Base-by-base conservation (phyloP, 2,113 vertebrate genomes). In the Microcebus griseorufus region DNA sequence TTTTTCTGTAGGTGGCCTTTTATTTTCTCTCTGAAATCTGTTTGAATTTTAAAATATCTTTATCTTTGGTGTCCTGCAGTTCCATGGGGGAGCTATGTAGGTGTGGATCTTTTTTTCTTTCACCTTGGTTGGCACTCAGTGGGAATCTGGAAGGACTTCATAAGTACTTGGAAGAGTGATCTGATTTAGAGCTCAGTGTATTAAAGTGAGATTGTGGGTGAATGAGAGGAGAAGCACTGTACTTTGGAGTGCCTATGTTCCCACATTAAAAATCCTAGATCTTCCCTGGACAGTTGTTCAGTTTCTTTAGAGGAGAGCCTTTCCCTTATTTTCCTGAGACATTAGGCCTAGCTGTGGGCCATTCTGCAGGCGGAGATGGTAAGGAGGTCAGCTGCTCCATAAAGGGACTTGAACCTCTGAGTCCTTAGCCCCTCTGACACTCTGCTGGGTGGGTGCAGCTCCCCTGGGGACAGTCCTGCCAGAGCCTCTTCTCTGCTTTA, bases 191-290 rank as follows among this genome's bases (percentile, higher is more conserved):
- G 48, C 14, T 80, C 70, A 69, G 42, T 9, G 5, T 34, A 42
- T 6, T 69, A 32, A 23, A 29, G 6, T 75, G n/a, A 94, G 14
- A 75, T 14, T 83, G 22, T 42, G 27, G 18, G 20, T 64, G 4
- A 80, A 9, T 75, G 34, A 80, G 9, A 80, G 45, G 55, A 78
- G 23, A 93, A 94, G 18, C 7, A 11, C 18, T 72, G 53, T 42
- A 55, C 53, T 51, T 48, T 48, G 22, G 48, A 32, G 73, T 85
- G 4, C 39, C 64, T 45, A 75, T 14, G 42, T 39, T 55, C 53
- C 60, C 73, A 64, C 48, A 58, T 64, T 55, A 51, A 58, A 95
- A 92, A 93, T 79, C 64, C 53, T 91, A 90, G 90, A 94, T 79
- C 20, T 75, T 88, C 58, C 55, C 29, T 29, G 73, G 17, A n/a